A percentile compares a stretch with the other conserved stretches of the same genome.
Conservation (phyloP, 2,797 vertebrate species). For the Chelon labrosus region DNA sequence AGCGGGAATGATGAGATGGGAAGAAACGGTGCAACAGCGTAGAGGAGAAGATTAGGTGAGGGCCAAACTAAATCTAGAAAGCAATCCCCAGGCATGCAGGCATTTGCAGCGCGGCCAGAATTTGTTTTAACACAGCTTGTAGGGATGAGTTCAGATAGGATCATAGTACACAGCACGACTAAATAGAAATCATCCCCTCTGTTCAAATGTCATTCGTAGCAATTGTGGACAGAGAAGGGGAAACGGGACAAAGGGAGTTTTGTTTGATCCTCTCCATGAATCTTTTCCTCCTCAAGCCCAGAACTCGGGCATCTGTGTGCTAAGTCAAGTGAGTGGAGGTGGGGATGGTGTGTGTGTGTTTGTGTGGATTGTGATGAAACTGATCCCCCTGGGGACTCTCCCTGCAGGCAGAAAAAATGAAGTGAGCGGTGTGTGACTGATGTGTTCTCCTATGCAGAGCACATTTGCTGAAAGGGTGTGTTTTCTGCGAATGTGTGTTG, state of each 20-base stretch:
- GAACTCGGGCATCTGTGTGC: conserved; percentile 23
- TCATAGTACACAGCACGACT: conserved; percentile 43
- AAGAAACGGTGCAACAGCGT: conserved; percentile 58
- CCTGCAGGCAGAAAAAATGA: conserved; percentile 47
- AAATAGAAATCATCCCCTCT: conserved; percentile 59
- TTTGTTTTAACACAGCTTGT: conserved; percentile 59
- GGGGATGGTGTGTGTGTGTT: conserved; percentile 13
- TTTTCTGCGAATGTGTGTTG: background rate
- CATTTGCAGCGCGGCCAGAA: conserved; percentile 39
- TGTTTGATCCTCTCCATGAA: conserved; percentile 34
- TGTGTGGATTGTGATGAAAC: conserved; percentile 49
- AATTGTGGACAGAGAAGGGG: conserved; percentile 26
- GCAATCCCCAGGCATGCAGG: conserved; percentile 53
- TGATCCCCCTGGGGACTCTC: conserved; percentile 34
- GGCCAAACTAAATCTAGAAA: conserved; percentile 66
- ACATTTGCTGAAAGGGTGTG: conserved; percentile 27
- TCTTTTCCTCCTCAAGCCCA: conserved; percentile 11
- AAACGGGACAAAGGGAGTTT: conserved; percentile 21
- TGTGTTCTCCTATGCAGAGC: conserved; percentile 26
- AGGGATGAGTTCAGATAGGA: conserved; percentile 39
- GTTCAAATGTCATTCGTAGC: conserved; percentile 40
- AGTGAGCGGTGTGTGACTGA: conserved; percentile 48
- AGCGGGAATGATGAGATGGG: conserved; percentile 72
- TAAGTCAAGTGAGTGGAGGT: conserved; percentile 38
- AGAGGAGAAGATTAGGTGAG: conserved; percentile 65